Percentiles rank a stretch among this genome's conserved stretches.
Evolutionary conservation across 2,888 invertebrate genomes (phyloP).

Genomic region (Euproctis similis): DNA sequence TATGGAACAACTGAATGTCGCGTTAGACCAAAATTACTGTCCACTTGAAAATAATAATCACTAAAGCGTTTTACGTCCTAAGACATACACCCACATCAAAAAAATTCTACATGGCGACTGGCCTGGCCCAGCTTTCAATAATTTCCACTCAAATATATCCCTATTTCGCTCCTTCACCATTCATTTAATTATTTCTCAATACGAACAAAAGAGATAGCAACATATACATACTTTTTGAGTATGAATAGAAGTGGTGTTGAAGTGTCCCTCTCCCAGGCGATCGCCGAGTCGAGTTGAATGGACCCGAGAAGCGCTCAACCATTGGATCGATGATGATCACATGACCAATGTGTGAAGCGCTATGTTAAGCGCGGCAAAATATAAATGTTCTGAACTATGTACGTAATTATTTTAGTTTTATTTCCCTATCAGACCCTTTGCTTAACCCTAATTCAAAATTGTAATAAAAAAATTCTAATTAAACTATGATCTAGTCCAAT

Average conservation of each 20-base stretch:
- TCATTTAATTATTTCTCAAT: slow-evolving; percentile 71
- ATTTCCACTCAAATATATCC: slow-evolving; percentile 70
- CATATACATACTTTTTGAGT: slow-evolving; percentile 68
- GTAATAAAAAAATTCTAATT: too few relatives aligned
- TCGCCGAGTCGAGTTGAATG: slow-evolving; percentile 71
- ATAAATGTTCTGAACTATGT: too few relatives aligned
- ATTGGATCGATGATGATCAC: slow-evolving; percentile 75
- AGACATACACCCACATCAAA: slow-evolving; percentile 75
- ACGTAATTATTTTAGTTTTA: too few relatives aligned
- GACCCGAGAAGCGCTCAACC: slow-evolving; percentile 74
- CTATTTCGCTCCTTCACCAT: slow-evolving; percentile 70
- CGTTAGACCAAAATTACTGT: slow-evolving; percentile 58
- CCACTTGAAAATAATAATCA: slow-evolving; percentile 71
- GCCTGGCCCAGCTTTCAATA: slow-evolving; percentile 68
- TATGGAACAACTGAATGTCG: slow-evolving; percentile 41
- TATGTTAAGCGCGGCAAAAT: slow-evolving; percentile 41
- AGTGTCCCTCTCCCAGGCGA: slow-evolving; percentile 61
- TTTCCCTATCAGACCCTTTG: too few relatives aligned
- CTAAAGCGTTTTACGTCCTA: slow-evolving; percentile 71
- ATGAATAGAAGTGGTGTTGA: slow-evolving; percentile 72
- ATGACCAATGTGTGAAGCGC: slow-evolving; percentile 62
- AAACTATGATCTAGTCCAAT: too few relatives aligned
- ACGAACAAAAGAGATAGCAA: slow-evolving; percentile 58
- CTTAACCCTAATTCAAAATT: too few relatives aligned
- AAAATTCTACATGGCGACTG: slow-evolving; percentile 70